These are phyloP conservation scores for Danaus melanippus DNA, from an alignment of 1,140 invertebrate species.

Conservation along the genomic window DNA sequence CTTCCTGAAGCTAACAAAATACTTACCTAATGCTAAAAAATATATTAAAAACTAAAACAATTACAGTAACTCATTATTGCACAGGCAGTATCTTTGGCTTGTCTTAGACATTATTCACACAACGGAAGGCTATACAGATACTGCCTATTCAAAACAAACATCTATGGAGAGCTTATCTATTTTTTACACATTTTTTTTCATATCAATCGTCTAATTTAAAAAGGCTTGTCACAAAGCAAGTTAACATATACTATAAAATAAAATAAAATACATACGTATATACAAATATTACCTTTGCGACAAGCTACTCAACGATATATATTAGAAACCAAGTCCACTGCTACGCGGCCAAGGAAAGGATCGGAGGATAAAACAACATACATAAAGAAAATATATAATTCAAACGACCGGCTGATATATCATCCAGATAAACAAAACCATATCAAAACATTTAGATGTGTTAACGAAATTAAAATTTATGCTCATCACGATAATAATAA, in stretches of 20 bases:
- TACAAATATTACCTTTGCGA: constrained; percentile 59
- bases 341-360: constrained; percentile 55
- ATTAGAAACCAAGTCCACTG: constrained; percentile 69
- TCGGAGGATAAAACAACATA: constrained; percentile 4
- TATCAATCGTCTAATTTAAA: constrained; percentile 33
- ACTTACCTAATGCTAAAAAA: constrained; percentile 66
- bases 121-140: constrained; percentile 38
- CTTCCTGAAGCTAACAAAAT: constrained; percentile 70
- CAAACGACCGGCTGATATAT: too few species aligned
- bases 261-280: constrained; percentile 41
- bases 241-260: constrained; percentile 36
- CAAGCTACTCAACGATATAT: constrained; percentile 58
- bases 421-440: too few species aligned
- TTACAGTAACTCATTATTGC: constrained; percentile 38
- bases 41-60: constrained; percentile 53
- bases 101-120: constrained; percentile 14
- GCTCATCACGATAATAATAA: too few species aligned
- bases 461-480: too few species aligned
- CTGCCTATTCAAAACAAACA: constrained; percentile 63
- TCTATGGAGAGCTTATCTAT: constrained; percentile 61
- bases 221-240: constrained; percentile 60
- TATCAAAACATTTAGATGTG: too few species aligned
- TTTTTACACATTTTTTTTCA: constrained; percentile 55
- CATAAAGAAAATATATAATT: not conserved
- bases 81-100: constrained; percentile 60